Percentiles rank a stretch among this genome's conserved stretches.
Conservation (phyloP, 2,888 invertebrate genomes). For the Plutella xylostella region DNA sequence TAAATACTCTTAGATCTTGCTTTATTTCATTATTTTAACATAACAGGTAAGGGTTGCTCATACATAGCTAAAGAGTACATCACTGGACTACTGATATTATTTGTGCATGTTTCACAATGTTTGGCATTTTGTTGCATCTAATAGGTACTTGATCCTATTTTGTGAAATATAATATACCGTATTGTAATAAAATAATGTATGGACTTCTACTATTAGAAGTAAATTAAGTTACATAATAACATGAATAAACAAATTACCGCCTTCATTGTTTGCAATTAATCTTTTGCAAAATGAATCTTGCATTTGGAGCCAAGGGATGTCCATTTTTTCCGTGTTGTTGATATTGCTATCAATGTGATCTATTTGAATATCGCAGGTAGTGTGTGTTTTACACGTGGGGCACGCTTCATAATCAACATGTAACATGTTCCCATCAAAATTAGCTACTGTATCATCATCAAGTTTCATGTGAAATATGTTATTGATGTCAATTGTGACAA, state of each 20-base stretch:
- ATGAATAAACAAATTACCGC: conserved; percentile 22
- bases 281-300: conserved; percentile 47
- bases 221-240: no score
- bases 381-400: conserved; percentile 34
- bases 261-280: conserved; percentile 44
- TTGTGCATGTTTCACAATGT: no score
- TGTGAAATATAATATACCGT: background rate
- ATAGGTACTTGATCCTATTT: background rate
- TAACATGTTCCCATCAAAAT: conserved; percentile 41
- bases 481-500: conserved; percentile 29
- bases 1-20: no score
- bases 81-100: no score
- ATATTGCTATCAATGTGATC: conserved; percentile 22
- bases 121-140: background rate
- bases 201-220: no score
- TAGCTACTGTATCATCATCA: conserved; percentile 37
- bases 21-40: no score
- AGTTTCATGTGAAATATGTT: conserved; percentile 41
- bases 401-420: conserved; percentile 42
- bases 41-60: no score
- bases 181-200: no score
- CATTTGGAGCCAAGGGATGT: conserved; percentile 40
- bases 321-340: conserved; percentile 24
- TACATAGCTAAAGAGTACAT: no score
- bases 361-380: conserved; percentile 33